Conservation (phyloP, 2,797 vertebrate genomes). For the Argya squamiceps region DNA sequence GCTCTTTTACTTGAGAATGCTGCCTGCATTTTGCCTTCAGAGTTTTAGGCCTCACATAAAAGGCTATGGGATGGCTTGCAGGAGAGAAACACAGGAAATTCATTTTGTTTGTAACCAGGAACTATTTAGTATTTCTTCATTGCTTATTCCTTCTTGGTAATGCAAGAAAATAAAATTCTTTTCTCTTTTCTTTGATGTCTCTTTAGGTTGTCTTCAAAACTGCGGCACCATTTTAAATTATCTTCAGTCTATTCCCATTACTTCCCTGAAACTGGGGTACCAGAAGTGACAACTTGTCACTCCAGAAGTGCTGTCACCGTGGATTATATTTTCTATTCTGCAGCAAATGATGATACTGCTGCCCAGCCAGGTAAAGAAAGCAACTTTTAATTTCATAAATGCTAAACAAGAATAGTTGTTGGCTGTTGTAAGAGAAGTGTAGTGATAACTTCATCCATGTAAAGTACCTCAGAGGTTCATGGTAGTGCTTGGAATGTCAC, state of each 20-base stretch:
- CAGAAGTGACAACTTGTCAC: constrained; percentile 93
- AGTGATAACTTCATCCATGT: neutral
- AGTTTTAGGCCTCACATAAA: neutral
- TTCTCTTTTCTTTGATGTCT: neutral
- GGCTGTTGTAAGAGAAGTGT: neutral
- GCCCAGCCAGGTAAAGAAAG: constrained; percentile 75
- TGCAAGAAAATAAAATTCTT: neutral
- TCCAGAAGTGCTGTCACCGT: constrained; percentile 89
- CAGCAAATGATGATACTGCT: constrained; percentile 45
- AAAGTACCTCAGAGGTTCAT: neutral
- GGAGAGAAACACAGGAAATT: neutral
- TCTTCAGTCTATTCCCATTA: constrained; percentile 89
- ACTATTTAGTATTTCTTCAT: neutral
- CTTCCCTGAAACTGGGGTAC: constrained; percentile 78
- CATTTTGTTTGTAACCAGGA: neutral
- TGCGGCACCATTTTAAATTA: constrained; percentile 85
- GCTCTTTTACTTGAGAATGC: neutral
- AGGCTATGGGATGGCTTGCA: neutral
- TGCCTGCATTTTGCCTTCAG: neutral
- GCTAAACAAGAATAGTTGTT: neutral
- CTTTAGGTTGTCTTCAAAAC: constrained; percentile 70
- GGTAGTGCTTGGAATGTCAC: neutral
- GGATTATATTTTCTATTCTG: constrained; percentile 94
- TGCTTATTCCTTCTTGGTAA: neutral
- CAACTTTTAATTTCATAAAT: neutral